Evolutionary conservation across 2,113 vertebrate species (phyloP).

Genomic region (Albula glossodonta): DNA sequence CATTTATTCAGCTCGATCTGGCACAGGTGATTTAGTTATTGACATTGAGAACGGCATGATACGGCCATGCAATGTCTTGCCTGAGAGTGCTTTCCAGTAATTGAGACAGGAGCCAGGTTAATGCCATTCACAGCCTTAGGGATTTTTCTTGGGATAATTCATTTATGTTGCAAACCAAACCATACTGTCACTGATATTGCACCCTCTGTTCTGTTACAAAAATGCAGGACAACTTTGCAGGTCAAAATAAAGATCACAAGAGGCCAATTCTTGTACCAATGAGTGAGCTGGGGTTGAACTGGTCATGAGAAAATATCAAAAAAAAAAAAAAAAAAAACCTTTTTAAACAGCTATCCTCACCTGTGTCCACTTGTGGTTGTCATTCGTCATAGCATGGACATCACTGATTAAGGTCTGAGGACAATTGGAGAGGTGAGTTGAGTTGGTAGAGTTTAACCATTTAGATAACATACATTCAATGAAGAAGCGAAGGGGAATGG

Average conservation of each 20-base stretch:
- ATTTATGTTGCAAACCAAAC: not conserved
- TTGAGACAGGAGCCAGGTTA: not conserved
- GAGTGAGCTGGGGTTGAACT: not conserved
- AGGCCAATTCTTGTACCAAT: not conserved
- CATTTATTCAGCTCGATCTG: not conserved
- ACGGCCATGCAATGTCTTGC: not conserved
- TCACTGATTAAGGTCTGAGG: slow-evolving; percentile 94
- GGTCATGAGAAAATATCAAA: not conserved
- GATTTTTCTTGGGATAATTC: not conserved
- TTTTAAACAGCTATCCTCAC: slow-evolving; percentile 59
- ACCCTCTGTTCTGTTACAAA: too few species aligned
- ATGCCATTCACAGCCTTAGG: not conserved
- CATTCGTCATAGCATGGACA: slow-evolving; percentile 96
- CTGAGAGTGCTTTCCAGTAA: not conserved
- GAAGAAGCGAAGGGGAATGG: not conserved
- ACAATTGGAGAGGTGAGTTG: slow-evolving; percentile 19
- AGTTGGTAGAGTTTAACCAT: not conserved
- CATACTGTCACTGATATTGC: not conserved
- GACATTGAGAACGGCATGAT: not conserved
- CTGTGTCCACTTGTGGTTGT: slow-evolving; percentile 99
- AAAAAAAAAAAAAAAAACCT: not conserved
- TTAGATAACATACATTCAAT: not conserved
- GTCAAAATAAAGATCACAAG: not conserved
- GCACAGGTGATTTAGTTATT: not conserved
- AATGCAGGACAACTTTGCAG: too few species aligned